phyloP scores from a whole-genome alignment of 2,888 invertebrate species.

The Trileptium ribeirensis region DNA sequence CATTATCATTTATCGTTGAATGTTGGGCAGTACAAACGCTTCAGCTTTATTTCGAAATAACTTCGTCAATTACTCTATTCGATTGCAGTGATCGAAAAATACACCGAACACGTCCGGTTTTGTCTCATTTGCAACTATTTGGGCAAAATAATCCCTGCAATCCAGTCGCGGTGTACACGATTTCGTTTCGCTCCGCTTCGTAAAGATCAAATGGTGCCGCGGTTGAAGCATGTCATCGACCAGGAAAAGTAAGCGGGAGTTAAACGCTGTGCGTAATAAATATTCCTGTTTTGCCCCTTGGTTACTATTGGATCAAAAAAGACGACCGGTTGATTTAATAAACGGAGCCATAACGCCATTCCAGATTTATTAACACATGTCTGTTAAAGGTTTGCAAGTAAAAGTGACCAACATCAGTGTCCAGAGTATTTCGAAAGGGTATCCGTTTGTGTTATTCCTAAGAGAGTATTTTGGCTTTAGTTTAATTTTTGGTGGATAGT shows the following conservation, averaged over 20 bases:
- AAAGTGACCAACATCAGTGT: too few species aligned
- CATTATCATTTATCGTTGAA: too few species aligned
- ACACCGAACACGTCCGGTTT: conserved; percentile 94
- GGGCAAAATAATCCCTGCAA: conserved; percentile 93
- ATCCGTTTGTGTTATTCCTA: too few species aligned
- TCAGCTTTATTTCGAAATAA: too few species aligned
- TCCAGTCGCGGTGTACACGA: conserved; percentile 93
- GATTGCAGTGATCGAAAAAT: conserved; percentile 88
- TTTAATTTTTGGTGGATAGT: too few species aligned
- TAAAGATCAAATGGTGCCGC: conserved; percentile 75
- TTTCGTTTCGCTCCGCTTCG: conserved; percentile 88
- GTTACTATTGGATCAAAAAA: not conserved
- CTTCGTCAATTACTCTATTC: too few species aligned
- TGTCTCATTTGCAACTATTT: conserved; percentile 98
- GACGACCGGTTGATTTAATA: not conserved
- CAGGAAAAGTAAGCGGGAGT: conserved; percentile 65
- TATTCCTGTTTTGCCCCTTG: too few species aligned
- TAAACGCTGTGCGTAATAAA: not conserved
- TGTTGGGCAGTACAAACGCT: too few species aligned
- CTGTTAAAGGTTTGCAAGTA: conserved; percentile 10
- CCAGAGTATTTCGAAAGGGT: too few species aligned
- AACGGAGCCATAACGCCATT: not conserved
- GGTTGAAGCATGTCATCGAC: conserved; percentile 73
- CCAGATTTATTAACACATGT: not conserved
- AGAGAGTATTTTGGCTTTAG: too few species aligned